Evolutionary conservation across 2,113 vertebrate genomes (phyloP), one percentile per base, ranked within the genome.

Genomic region (Hippocampus comes): DNA sequence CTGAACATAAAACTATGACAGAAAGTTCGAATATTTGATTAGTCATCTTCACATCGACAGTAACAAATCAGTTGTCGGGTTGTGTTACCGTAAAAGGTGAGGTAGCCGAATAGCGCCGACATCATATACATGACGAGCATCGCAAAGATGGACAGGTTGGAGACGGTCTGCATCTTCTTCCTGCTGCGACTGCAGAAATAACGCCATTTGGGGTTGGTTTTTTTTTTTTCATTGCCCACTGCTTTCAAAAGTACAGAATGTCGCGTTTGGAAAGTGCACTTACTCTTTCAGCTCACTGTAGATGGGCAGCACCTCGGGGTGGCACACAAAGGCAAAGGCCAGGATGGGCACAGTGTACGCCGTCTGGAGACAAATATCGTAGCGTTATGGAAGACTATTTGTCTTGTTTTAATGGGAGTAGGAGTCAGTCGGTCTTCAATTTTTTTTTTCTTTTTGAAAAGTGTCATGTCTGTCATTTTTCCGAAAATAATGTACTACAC

Each of bases 201-300:
- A 60, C 10, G 72, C 2, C 18, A 55, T 20, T 53, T 25, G 11
- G 27, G 25, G 1, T 27, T 27, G 1, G 1, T 27, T 27, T 27
- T 3, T 5, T 34, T 38, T 38, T 38, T 38, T 18, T 18, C 17
- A 7, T 34, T 1, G 14, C 15, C 25, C 57, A 34, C 18, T 27
- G 21, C 34, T 34, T 64, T 27, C 5, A 27, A 59, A 59, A 14
- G 11, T 57, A 57, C 25, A 57, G 23, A 25, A 6, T 59, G 56
- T 17, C 12, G 10, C 15, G 20, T 51, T 51, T 23, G 20, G 21
- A 43, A 57, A 57, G 20, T 27, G 0, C 11, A 60, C 95, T 95
- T 91, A 99, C 97, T 96, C 94, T 94, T 96, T 99, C 34, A 99
- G 95, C 90, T 99, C 97, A 68, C 96, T 99, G 95, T 98, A 99